Conservation (phyloP, 1,140 invertebrate genomes). For the Drosophila tsacasi region DNA sequence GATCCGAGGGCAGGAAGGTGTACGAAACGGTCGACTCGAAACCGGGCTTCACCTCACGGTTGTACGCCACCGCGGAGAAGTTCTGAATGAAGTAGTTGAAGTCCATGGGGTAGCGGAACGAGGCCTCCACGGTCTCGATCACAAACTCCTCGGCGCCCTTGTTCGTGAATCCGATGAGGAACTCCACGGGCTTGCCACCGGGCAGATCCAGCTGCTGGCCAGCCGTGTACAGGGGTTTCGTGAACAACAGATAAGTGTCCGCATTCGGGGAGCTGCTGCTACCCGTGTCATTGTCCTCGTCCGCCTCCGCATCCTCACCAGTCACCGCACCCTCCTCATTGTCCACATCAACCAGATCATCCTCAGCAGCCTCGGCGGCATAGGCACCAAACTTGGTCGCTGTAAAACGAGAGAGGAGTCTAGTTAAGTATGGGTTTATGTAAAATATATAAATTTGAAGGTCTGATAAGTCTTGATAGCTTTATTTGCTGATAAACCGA, state of each 20-base stretch:
- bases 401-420: constrained; percentile 65
- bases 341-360: constrained; percentile 91
- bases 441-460: background rate
- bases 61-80: constrained; percentile 96
- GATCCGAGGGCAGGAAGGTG: constrained; percentile 97
- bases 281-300: constrained; percentile 88
- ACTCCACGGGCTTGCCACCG: constrained; percentile 96
- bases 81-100: constrained; percentile 99
- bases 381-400: constrained; percentile 88
- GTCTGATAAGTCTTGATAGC: too few relatives aligned
- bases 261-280: constrained; percentile 94
- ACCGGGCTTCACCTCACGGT: constrained; percentile 94
- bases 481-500: too few relatives aligned
- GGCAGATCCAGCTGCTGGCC: constrained; percentile 80
- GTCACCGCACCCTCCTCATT: constrained; percentile 88
- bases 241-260: constrained; percentile 96
- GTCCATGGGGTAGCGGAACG: constrained; percentile 99
- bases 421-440: background rate
- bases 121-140: constrained; percentile 97
- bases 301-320: constrained; percentile 88
- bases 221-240: constrained; percentile 89
- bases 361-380: constrained; percentile 91
- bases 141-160: constrained; percentile 96
- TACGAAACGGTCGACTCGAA: constrained; percentile 98
- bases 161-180: constrained; percentile 98